These are phyloP conservation scores for Aix galericulata DNA, from an alignment of 2,113 vertebrate genomes.

Conservation along the genomic window DNA sequence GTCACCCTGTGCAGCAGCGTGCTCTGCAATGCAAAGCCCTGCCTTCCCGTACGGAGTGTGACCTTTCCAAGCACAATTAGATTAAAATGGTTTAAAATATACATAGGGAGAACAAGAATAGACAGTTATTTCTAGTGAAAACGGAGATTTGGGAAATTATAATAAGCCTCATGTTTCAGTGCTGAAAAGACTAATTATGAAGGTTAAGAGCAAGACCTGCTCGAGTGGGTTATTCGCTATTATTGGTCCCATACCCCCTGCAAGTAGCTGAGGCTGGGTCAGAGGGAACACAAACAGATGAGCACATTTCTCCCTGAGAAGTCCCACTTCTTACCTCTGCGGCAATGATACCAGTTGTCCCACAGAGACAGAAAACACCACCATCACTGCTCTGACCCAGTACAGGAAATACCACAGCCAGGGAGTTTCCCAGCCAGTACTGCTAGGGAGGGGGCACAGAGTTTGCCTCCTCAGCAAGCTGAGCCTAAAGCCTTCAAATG, in stretches of 20 bases:
- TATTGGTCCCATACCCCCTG: not conserved
- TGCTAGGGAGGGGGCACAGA: not conserved
- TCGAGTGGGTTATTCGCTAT: accelerated
- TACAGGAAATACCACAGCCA: not conserved
- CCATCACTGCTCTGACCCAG: not conserved
- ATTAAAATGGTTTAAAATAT: not conserved
- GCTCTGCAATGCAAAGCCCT: not conserved
- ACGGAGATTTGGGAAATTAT: not conserved
- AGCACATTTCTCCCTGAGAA: not conserved
- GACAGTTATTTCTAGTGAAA: no score
- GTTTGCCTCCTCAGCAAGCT: not conserved
- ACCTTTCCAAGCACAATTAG: not conserved
- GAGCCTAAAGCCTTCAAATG: not conserved
- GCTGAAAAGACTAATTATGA: not conserved
- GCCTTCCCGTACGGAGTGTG: not conserved
- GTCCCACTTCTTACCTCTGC: not conserved
- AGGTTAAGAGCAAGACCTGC: not conserved
- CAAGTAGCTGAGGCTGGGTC: accelerated
- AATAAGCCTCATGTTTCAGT: not conserved
- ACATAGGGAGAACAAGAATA: not conserved
- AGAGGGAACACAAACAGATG: not conserved
- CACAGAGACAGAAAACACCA: not conserved
- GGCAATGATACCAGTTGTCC: accelerated
- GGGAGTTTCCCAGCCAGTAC: accelerated
- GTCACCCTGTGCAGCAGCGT: not conserved